Evolutionary conservation across 2,113 vertebrate genomes (phyloP).

Genomic region (Suncus etruscus): DNA sequence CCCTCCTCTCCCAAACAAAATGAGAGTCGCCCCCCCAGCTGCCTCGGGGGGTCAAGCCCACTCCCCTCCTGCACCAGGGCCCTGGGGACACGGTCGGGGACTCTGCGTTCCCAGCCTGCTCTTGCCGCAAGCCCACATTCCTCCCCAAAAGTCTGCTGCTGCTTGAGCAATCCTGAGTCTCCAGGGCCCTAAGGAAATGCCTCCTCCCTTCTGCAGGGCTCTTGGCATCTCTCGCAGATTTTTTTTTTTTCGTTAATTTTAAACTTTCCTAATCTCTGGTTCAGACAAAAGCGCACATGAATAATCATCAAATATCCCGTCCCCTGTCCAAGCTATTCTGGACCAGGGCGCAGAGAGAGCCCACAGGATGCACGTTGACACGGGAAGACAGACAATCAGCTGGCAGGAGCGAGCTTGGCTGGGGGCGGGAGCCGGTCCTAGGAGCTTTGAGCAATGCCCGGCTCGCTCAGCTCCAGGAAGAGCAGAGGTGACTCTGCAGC

Average conservation of each 20-base stretch:
- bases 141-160: conserved; percentile 39
- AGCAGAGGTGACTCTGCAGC: background rate
- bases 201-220: background rate
- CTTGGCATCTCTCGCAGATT: conserved; percentile 12
- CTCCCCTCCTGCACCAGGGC: background rate
- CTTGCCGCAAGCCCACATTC: conserved; percentile 1
- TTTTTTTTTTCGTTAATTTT: background rate
- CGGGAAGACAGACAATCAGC: background rate
- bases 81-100: background rate
- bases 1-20: conserved; percentile 41
- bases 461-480: conserved; percentile 37
- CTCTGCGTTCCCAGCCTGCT: conserved; percentile 43
- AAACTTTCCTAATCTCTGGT: conserved; percentile 61
- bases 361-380: conserved; percentile 39
- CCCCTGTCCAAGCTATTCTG: conserved; percentile 26
- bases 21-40: no score
- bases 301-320: conserved; percentile 19
- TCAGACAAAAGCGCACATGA: conserved; percentile 61
- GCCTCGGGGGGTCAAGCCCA: background rate
- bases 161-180: conserved; percentile 45
- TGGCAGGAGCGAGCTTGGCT: conserved; percentile 16
- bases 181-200: conserved; percentile 64
- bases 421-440: background rate
- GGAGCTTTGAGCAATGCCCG: conserved; percentile 41
- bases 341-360: background rate